Base-by-base conservation (phyloP, 2,113 vertebrate species). In the Anarrhichthys ocellatus region DNA sequence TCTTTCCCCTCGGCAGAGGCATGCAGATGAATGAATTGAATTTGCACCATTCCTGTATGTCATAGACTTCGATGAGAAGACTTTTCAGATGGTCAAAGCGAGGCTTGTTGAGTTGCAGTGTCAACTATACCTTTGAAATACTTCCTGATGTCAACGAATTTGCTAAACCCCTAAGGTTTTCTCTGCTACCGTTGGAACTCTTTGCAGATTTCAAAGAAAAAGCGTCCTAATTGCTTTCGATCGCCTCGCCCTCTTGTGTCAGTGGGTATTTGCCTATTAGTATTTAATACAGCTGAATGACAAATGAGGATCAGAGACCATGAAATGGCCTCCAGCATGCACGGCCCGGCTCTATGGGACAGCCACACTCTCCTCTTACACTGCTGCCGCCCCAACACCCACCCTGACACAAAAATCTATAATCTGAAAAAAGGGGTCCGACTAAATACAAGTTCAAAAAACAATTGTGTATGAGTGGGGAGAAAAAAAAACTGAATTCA, bases 201-300 rank as follows among this genome's bases (percentile, higher is more conserved):
- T 82, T 89, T 67, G 50, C 73, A 74, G 79, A 81, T 91, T 87
- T 88, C 69, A 59, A 38, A 70, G 56, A 82, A 67, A 83, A 90
- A 61, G 58, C 38, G 0, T 15, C 61, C 87, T 94, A 93, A 95
- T 95, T 94, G 90, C 87, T 87, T 95, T 95, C 92, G 93, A 95
- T 94, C 88, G 64, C 48, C 81, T 86, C 59, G 75, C 85, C 88
- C 84, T 80, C 73, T 62, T 13, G 61, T 92, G 92, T 93, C 90
- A 86, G 89, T 81, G 64, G 86, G 91, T 89, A 92, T 96, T 95
- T 94, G 85, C 94, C 93, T 93, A 89, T 90, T 80, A 95, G 90
- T 94, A 92, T 93, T 94, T 94, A 94, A 94, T 85, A 80, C 87
- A 76, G 88, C 92, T 90, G 82, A 90, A 92, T 95, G 94, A 96